Evolutionary conservation across 2,113 vertebrate genomes (phyloP).

Genomic region (Gallinago undulata): DNA sequence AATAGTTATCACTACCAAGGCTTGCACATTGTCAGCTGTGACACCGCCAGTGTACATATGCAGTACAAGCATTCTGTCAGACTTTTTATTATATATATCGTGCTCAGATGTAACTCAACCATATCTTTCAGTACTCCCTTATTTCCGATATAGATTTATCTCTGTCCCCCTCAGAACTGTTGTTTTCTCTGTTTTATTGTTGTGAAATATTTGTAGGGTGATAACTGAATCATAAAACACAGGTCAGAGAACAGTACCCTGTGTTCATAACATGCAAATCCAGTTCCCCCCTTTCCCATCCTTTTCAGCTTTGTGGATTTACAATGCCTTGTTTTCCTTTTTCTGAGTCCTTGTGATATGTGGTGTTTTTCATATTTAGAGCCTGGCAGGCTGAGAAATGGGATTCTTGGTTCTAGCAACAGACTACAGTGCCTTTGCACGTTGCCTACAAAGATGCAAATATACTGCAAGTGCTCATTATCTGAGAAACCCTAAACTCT

Average conservation of each 20-base stretch:
- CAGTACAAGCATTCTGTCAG: background rate
- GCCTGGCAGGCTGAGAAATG: conserved; percentile 4
- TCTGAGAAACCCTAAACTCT: background rate
- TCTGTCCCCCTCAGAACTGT: background rate
- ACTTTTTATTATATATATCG: background rate
- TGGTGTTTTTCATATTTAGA: background rate
- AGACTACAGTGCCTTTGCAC: background rate
- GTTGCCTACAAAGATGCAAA: conserved; percentile 7
- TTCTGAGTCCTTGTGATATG: background rate
- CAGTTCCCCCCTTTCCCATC: background rate
- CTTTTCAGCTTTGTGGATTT: background rate
- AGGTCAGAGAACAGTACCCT: background rate
- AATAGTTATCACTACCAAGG: background rate
- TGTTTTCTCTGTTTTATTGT: background rate
- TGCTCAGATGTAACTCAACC: background rate
- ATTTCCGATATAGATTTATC: conserved; percentile 6
- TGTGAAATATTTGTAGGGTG: background rate
- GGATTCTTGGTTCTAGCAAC: background rate
- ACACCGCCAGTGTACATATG: background rate
- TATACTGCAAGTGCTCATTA: background rate
- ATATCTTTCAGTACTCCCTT: background rate
- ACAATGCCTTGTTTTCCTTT: background rate
- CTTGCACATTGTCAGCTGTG: background rate
- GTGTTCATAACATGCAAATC: background rate
- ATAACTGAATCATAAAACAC: background rate